Base-by-base conservation (phyloP, 2,797 vertebrate species). In the Darevskia mixta region DNA sequence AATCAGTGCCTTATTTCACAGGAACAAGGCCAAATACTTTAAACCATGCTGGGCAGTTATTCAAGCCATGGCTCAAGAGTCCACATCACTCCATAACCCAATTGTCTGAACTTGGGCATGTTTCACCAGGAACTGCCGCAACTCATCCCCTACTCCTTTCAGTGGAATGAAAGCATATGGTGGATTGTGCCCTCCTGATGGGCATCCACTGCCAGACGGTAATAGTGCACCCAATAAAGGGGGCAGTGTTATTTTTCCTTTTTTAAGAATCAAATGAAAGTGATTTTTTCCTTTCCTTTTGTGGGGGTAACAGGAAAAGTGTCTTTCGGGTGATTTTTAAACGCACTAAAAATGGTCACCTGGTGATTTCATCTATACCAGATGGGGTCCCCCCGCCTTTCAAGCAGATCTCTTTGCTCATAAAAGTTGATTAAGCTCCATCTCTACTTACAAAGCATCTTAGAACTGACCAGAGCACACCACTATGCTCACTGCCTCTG, bases 401-500 rank as follows among this genome's bases (percentile, higher is more conserved):
- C 78, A 27, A 41, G 6, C 23, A 15, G 79, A 32, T 15, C 27
- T 81, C 8, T 90, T 35, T 45, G 43, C 45, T 23, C 0, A 3
- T 27, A 0, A 0, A 83, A 49, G 32, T 32, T 1, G 79, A 3
- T 84, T 82, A 38, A 79, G 27, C 79, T 80, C 41, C 69, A 32
- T 25, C 58, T 29, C 15, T 78, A 71, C 38, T 71, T 86, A 58
- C 82, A 64, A 0, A 88, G 10, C 35, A 43, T 27, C 43, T 82
- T n/a, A 64, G 67, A 0, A 75, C 71, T 17, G 2, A 0, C 72
- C 82, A 43, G 77, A 23, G 2, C 23, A 0, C 27, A 61, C 87
- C 64, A 80, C 77, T 58, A 17, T 6, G 38, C 88, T 92, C 20
- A 2, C 79, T 35, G 82, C 43, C 38, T 45, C 79, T 82, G 72